Base-by-base conservation (phyloP, 2,888 invertebrate species). In the Xanthorhoe designata region DNA sequence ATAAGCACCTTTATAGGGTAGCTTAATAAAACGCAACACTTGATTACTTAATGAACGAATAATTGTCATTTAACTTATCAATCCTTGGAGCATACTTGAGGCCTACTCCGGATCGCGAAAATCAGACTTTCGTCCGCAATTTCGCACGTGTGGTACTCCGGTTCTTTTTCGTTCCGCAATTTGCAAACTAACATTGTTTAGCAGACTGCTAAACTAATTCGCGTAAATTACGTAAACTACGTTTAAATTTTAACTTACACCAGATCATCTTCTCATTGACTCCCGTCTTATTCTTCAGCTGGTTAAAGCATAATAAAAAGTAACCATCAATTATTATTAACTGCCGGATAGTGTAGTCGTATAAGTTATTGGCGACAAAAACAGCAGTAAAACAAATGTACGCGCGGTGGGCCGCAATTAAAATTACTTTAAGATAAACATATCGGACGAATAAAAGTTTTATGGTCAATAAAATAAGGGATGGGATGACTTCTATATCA, bases 341-440 rank as follows among this genome's bases (percentile, higher is more conserved):
- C 59, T 50, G 32, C 49, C 60, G 54, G 32, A 59, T 64, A 70
- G 68, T 67, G 65, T 64, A 63, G 62, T 45, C 64, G 54, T 70
- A 72, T 71, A 74, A 64, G 68, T 72, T 75, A 75, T 73, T 72
- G 75, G 74, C 77, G 75, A 81, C 80, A 82, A 82, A 81, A 78
- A 77, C 66, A 75, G 67, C 78, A 78, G 80, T 88, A 86, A 89
- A 88, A 84, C 76, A 78, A 78, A 76, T 80, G 83, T 80, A 84
- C 84, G 80, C 85, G 83, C 85, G 90, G 91, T 89, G 88, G 91
- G 86, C 86, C 75, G 79, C 86, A 85, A 88, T 89, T 89, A 89
- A 88, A 87, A 83, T 85, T 83, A 86, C 84, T 82, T 79, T 75
- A 69, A 83, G 81, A 85, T 85, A 87, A 88, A 88, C 87, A 88